Evolutionary conservation across 2,888 invertebrate species (phyloP).

Genomic region (Brenthis hecate): DNA sequence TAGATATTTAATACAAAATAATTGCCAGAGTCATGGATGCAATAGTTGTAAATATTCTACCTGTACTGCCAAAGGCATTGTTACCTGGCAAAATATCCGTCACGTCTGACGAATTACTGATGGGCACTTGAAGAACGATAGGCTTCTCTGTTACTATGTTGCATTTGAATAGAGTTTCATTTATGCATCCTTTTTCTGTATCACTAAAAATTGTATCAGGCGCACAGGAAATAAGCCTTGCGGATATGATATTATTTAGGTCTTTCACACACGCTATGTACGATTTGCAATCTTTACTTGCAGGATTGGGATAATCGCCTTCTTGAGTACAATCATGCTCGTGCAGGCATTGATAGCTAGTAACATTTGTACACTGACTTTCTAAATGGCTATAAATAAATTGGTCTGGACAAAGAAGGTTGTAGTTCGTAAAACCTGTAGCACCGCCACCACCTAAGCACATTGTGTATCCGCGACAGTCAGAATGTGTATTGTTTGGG

Average conservation of each 20-base stretch:
- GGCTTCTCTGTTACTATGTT: slow-evolving; percentile 36
- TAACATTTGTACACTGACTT: slow-evolving; percentile 64
- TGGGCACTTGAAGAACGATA: slow-evolving; percentile 32
- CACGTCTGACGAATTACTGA: slow-evolving; percentile 30
- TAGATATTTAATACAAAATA: slow-evolving; percentile 7
- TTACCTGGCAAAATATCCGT: slow-evolving; percentile 34
- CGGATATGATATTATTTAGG: slow-evolving; percentile 52
- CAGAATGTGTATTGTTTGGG: slow-evolving; percentile 56
- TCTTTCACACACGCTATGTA: slow-evolving; percentile 62
- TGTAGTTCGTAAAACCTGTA: slow-evolving; percentile 56
- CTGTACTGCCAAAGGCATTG: slow-evolving; percentile 11
- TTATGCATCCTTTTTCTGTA: slow-evolving; percentile 50
- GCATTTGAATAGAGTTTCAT: slow-evolving; percentile 52
- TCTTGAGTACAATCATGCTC: slow-evolving; percentile 53
- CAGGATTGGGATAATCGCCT: slow-evolving; percentile 52
- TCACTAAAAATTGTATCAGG: slow-evolving; percentile 51
- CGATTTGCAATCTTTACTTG: slow-evolving; percentile 50
- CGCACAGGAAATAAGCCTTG: slow-evolving; percentile 60
- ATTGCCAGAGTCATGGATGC: neutral
- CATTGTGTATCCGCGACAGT: slow-evolving; percentile 69
- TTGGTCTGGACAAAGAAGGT: slow-evolving; percentile 62
- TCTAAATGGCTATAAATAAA: slow-evolving; percentile 66
- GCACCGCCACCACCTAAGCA: slow-evolving; percentile 57
- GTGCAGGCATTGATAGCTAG: slow-evolving; percentile 60
- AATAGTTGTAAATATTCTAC: slow-evolving; percentile 3